A percentile compares a stretch with the other conserved stretches of the same genome.
These are phyloP conservation scores for Habrosyne pyritoides DNA, from an alignment of 2,888 invertebrate species.

Conservation along the genomic window DNA sequence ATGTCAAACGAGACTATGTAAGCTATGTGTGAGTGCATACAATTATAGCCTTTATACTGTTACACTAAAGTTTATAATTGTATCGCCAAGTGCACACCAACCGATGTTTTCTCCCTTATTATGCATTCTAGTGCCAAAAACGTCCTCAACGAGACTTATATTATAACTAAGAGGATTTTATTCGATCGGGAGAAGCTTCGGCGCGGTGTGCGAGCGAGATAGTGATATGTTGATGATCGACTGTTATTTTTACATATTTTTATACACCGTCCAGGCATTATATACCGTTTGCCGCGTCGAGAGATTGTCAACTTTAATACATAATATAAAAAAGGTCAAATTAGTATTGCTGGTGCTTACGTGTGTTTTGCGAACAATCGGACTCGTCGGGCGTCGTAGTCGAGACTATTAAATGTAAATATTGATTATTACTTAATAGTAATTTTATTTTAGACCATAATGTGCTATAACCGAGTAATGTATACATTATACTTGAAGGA, in stretches of 20 bases:
- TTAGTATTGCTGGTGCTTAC: constrained; percentile 38
- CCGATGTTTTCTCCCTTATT: background rate
- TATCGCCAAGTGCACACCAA: background rate
- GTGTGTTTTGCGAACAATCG: constrained; percentile 29
- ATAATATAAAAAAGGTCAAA: constrained; percentile 10
- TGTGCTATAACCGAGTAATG: constrained; percentile 76
- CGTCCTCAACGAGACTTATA: background rate
- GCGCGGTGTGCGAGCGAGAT: constrained; percentile 5
- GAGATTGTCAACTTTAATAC: constrained; percentile 29
- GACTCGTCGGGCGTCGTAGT: constrained; percentile 44
- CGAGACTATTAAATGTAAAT: constrained; percentile 67
- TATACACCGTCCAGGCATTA: constrained; percentile 17
- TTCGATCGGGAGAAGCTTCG: background rate
- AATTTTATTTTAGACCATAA: constrained; percentile 78
- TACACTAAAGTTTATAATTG: constrained; percentile 22
- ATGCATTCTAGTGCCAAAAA: background rate
- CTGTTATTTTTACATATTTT: constrained; percentile 25
- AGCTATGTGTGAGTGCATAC: constrained; percentile 20
- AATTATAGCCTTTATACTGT: constrained; percentile 23
- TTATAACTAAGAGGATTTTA: background rate
- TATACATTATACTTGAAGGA: constrained; percentile 44
- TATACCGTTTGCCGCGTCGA: constrained; percentile 16
- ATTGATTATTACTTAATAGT: constrained; percentile 80
- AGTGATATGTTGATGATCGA: constrained; percentile 10
- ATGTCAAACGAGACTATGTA: constrained; percentile 17